Evolutionary conservation across 2,888 invertebrate genomes (phyloP).

Genomic region (Drosophila sordidula): DNA sequence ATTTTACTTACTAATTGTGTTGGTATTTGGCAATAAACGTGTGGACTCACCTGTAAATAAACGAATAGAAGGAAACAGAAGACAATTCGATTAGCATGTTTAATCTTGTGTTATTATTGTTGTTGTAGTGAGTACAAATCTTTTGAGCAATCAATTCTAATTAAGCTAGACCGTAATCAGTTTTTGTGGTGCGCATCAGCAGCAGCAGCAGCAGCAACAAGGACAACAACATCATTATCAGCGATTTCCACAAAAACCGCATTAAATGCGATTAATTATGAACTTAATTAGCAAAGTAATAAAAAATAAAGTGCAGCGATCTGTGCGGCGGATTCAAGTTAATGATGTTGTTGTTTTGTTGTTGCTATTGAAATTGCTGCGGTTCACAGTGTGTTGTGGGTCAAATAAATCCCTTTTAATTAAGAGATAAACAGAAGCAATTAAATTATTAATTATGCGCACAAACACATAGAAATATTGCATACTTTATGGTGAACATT

Average conservation of each 20-base stretch:
- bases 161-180: conserved; percentile 68
- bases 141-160: conserved; percentile 79
- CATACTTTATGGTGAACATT: conserved; percentile 25
- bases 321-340: conserved; percentile 41
- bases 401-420: conserved; percentile 82
- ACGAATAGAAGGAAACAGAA: conserved; percentile 38
- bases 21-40: conserved; percentile 77
- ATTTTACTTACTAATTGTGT: conserved; percentile 80
- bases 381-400: conserved; percentile 41
- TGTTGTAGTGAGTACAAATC: conserved; percentile 51
- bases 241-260: conserved; percentile 52
- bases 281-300: conserved; percentile 77
- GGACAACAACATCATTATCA: conserved; percentile 36
- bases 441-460: conserved; percentile 83
- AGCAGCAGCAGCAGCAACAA: conserved; percentile 14
- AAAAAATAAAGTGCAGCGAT: conserved; percentile 72
- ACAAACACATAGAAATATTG: conserved; percentile 24
- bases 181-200: conserved; percentile 56
- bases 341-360: conserved; percentile 15
- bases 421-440: conserved; percentile 84
- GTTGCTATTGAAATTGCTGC: conserved; percentile 45
- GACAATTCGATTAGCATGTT: conserved; percentile 53
- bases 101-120: conserved; percentile 34
- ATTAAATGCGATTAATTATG: conserved; percentile 75
- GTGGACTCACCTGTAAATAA: conserved; percentile 82